phyloP scores from a whole-genome alignment of 2,797 vertebrate genomes.

The Sebastes iracundus region DNA sequence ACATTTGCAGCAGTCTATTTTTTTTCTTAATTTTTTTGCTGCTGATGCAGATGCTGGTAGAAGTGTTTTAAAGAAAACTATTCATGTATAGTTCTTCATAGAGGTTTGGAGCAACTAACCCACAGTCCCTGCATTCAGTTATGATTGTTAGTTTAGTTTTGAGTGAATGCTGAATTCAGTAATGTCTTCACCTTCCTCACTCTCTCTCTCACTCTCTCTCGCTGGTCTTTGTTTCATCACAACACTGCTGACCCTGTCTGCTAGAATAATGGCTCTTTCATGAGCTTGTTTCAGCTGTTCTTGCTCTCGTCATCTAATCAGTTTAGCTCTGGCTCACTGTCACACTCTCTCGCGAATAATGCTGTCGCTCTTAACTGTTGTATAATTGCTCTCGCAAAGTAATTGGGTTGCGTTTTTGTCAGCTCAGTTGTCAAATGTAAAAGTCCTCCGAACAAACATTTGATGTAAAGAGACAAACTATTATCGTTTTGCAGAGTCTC shows the following conservation, averaged over 20 bases:
- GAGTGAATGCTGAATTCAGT: conserved; percentile 11
- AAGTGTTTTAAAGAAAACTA: not conserved
- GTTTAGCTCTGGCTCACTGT: conserved; percentile 25
- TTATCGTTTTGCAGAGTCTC: not conserved
- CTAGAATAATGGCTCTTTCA: conserved; percentile 67
- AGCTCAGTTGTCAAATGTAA: conserved; percentile 1
- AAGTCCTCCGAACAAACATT: not conserved
- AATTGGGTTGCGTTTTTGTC: conserved; percentile 8
- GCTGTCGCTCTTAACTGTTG: conserved; percentile 6
- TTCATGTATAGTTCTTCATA: too few relatives aligned
- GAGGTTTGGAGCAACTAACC: not conserved
- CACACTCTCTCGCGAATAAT: conserved; percentile 21
- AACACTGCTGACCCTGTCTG: conserved; percentile 55
- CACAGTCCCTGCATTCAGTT: not conserved
- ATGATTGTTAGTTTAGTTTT: conserved; percentile 2
- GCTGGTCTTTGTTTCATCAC: conserved; percentile 28
- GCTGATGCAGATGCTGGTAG: not conserved
- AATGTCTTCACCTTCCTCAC: conserved; percentile 10
- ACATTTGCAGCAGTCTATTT: not conserved
- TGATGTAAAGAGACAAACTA: not conserved
- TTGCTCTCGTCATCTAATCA: conserved; percentile 35
- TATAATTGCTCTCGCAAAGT: not conserved
- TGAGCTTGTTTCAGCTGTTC: conserved; percentile 31
- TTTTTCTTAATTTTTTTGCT: not conserved
- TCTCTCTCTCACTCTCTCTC: not conserved